Evolutionary conservation across 2,888 invertebrate genomes (phyloP).

Genomic region (Rambutsinella grinnellia): DNA sequence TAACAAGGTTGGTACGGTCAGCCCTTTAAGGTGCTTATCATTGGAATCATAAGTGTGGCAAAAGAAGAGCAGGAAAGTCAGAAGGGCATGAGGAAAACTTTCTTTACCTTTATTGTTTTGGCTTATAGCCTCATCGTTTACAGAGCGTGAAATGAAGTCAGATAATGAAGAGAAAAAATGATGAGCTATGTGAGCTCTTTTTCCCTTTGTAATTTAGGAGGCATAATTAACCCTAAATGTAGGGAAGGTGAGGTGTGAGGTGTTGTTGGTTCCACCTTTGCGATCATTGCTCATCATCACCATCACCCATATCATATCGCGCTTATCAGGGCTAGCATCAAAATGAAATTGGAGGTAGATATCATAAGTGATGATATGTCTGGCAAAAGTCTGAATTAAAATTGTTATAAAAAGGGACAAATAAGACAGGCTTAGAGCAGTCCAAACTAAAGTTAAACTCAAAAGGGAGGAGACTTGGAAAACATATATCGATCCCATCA

Average conservation of each 20-base stretch:
- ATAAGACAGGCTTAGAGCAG: no score
- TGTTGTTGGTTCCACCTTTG: background rate
- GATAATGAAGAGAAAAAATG: slow-evolving; percentile 12
- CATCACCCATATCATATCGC: no score
- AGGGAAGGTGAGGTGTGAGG: background rate
- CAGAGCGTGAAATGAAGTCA: slow-evolving; percentile 44
- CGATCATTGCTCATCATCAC: background rate
- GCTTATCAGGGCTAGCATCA: no score
- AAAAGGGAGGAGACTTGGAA: no score
- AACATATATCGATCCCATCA: no score
- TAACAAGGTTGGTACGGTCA: background rate
- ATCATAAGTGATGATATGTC: no score
- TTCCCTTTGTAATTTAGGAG: background rate
- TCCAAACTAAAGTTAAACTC: no score
- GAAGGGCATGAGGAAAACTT: background rate
- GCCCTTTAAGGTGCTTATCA: slow-evolving; percentile 15
- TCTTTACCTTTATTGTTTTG: slow-evolving; percentile 3
- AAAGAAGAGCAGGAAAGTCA: background rate
- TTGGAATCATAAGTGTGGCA: slow-evolving; percentile 13
- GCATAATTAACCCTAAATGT: background rate
- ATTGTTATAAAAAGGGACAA: no score
- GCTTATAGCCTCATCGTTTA: slow-evolving; percentile 19
- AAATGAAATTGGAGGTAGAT: no score
- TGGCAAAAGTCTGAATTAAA: no score
- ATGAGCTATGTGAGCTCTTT: background rate